phyloP scores from a whole-genome alignment of 2,888 invertebrate genomes.

The Metellina segmentata region DNA sequence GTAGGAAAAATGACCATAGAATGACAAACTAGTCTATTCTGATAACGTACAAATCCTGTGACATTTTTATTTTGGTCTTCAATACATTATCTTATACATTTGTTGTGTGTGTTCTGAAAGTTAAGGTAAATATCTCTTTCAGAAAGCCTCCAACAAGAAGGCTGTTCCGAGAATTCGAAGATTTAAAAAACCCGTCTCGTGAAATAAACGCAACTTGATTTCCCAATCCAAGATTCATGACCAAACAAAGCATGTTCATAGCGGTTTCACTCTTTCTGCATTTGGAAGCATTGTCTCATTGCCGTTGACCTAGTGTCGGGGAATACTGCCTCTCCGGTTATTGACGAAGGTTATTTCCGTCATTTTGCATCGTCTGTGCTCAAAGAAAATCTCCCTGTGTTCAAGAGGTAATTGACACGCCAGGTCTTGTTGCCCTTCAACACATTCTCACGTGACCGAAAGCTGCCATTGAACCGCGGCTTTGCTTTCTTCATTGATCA shows the following conservation, averaged over 20 bases:
- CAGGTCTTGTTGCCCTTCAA: slow-evolving; percentile 32
- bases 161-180: no score
- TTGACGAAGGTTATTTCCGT: slow-evolving; percentile 68
- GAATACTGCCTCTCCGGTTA: slow-evolving; percentile 40
- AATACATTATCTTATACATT: no score
- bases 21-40: no score
- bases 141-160: no score
- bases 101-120: no score
- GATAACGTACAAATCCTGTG: no score
- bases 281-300: slow-evolving; percentile 19
- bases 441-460: slow-evolving; percentile 40
- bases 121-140: no score
- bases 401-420: slow-evolving; percentile 58
- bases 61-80: no score
- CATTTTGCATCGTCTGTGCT: slow-evolving; percentile 60
- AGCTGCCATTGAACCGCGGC: slow-evolving; percentile 49
- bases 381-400: slow-evolving; percentile 34
- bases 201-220: slow-evolving; percentile 31
- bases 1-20: no score
- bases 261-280: slow-evolving; percentile 13
- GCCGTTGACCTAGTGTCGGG: slow-evolving; percentile 50
- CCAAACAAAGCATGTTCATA: slow-evolving; percentile 63
- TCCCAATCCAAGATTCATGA: slow-evolving; percentile 33
- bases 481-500: slow-evolving; percentile 8
- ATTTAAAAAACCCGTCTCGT: background rate